Base-by-base conservation (phyloP, 2,113 vertebrate species). In the Zosterops hypoxanthus region DNA sequence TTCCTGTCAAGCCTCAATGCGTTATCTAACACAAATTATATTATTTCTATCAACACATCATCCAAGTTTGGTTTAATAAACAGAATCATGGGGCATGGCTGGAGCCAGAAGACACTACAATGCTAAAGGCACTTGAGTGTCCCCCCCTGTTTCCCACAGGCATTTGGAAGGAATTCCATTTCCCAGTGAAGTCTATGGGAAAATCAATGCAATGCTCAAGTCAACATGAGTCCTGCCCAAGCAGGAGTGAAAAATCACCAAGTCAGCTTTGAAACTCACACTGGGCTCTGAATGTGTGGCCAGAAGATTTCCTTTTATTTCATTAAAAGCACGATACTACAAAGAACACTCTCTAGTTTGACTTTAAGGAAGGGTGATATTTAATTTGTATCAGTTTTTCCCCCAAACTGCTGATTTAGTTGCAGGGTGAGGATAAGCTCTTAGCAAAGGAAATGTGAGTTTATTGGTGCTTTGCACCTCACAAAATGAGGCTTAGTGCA, bases 121-220 rank as follows among this genome's bases (percentile, higher is more conserved):
- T 18, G 63, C 72, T 78, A 28, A 81, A 81, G 34, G 69, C 47
- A 78, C n/a, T 92, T 12, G 12, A 18, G 56, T 81, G 86, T 79
- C 28, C 34, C 29, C 29, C 42, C 56, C 55, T 31, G 50, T 71
- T 86, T 65, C 63, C 61, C 79, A 24, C 33, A 41, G 41, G 52
- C 65, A 59, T 71, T 83, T 78, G 88, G 57, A 91, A 95, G 70
- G 41, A 91, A 83, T 78, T 79, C 89, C 78, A 75, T 33, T 66
- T 59, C 81, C 71, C 53, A 24, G n/a, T 28, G 42, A 87, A 90
- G 71, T 6, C 82, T 94, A 46, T 22, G n/a, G n/a, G 68, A 90
- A 71, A 63, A 76, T 80, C 82, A 63, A 4, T 19, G 69, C 83
- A 33, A n/a, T 26, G 39, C 25, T n/a, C 14, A 78, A 78, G 36